Conservation (phyloP, 2,113 vertebrate species). For the Tragelaphus scriptus region DNA sequence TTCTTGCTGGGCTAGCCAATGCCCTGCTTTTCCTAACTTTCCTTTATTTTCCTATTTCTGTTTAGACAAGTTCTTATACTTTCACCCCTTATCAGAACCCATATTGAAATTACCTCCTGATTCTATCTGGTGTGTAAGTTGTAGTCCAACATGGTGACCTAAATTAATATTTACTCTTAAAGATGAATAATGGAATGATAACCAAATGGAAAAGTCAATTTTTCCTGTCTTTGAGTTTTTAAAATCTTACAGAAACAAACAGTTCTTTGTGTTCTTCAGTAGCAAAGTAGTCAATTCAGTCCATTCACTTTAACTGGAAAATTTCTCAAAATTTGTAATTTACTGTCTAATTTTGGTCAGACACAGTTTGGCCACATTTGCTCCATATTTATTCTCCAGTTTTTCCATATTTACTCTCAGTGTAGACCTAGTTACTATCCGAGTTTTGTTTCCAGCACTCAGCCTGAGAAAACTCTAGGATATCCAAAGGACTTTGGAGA, state of each 20-base stretch:
- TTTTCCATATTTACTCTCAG: neutral
- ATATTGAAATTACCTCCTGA: neutral
- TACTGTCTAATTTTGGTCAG: neutral
- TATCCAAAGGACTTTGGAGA: neutral
- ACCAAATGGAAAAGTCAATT: neutral
- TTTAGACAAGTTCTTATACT: neutral
- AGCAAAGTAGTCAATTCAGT: neutral
- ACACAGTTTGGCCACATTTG: neutral
- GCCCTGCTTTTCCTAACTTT: neutral
- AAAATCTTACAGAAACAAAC: neutral
- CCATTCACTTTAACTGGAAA: neutral
- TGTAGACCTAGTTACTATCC: neutral
- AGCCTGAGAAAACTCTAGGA: neutral
- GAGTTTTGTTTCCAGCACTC: neutral
- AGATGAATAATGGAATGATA: neutral
- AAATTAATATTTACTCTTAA: neutral
- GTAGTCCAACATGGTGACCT: neutral
- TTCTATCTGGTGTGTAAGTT: neutral
- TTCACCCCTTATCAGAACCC: neutral
- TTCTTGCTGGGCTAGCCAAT: neutral
- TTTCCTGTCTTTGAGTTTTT: neutral
- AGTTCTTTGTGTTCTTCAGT: neutral
- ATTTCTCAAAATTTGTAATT: neutral
- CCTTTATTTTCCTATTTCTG: neutral
- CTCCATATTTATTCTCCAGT: neutral